Base-by-base conservation (phyloP, 2,113 vertebrate species). In the Callionymus lyra region DNA sequence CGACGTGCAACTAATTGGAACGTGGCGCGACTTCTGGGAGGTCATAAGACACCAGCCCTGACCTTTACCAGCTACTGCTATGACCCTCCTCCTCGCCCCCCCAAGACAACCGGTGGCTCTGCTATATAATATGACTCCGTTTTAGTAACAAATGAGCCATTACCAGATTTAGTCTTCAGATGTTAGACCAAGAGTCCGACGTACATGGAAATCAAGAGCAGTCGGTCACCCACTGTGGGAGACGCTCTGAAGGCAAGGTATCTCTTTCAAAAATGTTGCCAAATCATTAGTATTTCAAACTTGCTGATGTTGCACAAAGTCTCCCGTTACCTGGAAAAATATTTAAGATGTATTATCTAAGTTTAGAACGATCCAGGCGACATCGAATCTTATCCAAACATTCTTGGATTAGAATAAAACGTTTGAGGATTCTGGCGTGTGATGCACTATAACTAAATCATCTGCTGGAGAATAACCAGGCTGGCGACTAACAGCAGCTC, bases 31-130 rank as follows among this genome's bases (percentile, higher is more conserved):
- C 66, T 67, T 65, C 52, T 68, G 56, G 34, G 16, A 38, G 52
- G 66, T 70, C 72, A 83, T 46, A 55, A 71, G 74, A 83, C 48
- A 81, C 74, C 52, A 1, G 16, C 41, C 36, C 9, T 78, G 76
- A 50, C 80, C 74, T 81, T 83, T 81, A 48, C n/a, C 34, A 45
- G 16, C 40, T 1, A 5, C 56, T 50, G 39, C 21, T 14, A 21
- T 63, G 44, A 59, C 44, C 68, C n/a, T n/a, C n/a, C n/a, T n/a
- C n/a, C n/a, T n/a, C n/a, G n/a, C n/a, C n/a, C 55, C 41, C 11
- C 6, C 9, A 14, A 45, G 56, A 53, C 51, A 11, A 52, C 53
- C 4, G 16, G 58, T 40, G 14, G 47, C 34, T 16, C 10, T 38
- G 45, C 39, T 56, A 48, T 38, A 61, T 63, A 37, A 65, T 63